Percentiles rank a stretch among this genome's conserved stretches.
These are phyloP conservation scores for Pogonomyrmex barbatus DNA, from an alignment of 1,140 invertebrate species.

Conservation along the genomic window DNA sequence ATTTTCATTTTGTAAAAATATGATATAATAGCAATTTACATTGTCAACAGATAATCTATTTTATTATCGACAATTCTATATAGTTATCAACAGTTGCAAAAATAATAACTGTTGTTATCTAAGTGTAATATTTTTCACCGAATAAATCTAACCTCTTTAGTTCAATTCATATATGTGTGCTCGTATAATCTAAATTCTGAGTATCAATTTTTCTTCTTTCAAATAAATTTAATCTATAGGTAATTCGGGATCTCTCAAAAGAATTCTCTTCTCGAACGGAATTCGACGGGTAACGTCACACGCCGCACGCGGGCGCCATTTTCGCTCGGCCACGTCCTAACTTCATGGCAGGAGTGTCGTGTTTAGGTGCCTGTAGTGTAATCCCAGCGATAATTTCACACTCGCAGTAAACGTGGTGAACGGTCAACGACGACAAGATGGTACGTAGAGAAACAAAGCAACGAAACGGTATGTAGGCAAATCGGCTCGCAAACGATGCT, in stretches of 20 bases:
- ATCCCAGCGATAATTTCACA: constrained; percentile 46
- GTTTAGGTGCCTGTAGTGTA: constrained; percentile 62
- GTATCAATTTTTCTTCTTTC: neutral
- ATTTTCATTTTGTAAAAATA: neutral
- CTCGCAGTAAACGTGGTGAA: constrained; percentile 46
- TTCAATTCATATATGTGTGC: neutral
- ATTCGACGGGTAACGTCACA: neutral
- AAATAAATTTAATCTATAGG: neutral
- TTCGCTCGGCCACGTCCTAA: constrained; percentile 79
- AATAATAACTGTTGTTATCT: neutral
- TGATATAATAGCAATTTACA: neutral
- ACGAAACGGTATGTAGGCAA: too few species aligned
- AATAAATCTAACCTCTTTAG: neutral
- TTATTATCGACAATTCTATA: neutral
- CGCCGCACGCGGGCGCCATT: constrained; percentile 66
- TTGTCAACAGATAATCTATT: neutral
- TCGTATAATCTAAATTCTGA: neutral
- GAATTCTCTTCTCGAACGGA: neutral
- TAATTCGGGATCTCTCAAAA: neutral
- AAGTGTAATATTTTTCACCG: neutral
- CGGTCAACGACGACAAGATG: constrained; percentile 68
- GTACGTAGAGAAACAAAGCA: constrained; percentile 65
- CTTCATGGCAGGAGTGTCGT: constrained; percentile 76
- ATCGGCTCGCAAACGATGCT: neutral
- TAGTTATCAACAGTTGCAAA: too few species aligned